phyloP scores from a whole-genome alignment of 2,888 invertebrate genomes.

The Drosophila macrospina region DNA sequence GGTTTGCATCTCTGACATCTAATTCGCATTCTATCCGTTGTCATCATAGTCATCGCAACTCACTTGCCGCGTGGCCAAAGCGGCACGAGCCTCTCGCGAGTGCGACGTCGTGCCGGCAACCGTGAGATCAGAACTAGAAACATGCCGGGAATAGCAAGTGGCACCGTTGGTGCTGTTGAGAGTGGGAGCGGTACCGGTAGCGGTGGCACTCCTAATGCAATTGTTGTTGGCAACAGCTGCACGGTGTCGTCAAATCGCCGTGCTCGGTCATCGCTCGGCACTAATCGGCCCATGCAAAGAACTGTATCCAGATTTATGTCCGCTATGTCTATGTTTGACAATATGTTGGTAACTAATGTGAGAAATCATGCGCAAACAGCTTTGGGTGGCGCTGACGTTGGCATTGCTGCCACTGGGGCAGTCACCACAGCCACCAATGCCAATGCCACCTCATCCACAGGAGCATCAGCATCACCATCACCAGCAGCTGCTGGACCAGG shows the following conservation, averaged over 20 bases:
- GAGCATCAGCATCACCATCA: slow-evolving; percentile 13
- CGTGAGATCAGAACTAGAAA: slow-evolving; percentile 36
- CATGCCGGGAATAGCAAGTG: slow-evolving; percentile 19
- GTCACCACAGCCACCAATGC: slow-evolving; percentile 11
- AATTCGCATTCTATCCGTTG: slow-evolving; percentile 66
- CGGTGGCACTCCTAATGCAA: slow-evolving; percentile 34
- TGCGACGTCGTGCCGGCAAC: slow-evolving; percentile 38
- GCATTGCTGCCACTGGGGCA: slow-evolving; percentile 10
- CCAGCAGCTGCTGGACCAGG: background rate
- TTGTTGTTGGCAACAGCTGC: slow-evolving; percentile 31
- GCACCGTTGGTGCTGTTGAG: slow-evolving; percentile 38
- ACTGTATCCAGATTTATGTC: slow-evolving; percentile 46
- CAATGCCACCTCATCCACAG: background rate
- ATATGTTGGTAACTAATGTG: slow-evolving; percentile 62
- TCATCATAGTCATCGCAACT: slow-evolving; percentile 70
- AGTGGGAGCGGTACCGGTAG: slow-evolving; percentile 25
- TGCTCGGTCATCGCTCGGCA: slow-evolving; percentile 11
- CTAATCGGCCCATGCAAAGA: slow-evolving; percentile 33
- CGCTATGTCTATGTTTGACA: slow-evolving; percentile 41
- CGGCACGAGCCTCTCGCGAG: slow-evolving; percentile 18
- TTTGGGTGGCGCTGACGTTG: slow-evolving; percentile 29
- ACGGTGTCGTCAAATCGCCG: slow-evolving; percentile 30
- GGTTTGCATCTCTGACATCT: slow-evolving; percentile 69
- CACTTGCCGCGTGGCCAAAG: slow-evolving; percentile 51
- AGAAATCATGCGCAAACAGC: slow-evolving; percentile 70